These are phyloP conservation scores for Drosophila paramelanica DNA, from an alignment of 2,888 invertebrate species.

Conservation along the genomic window DNA sequence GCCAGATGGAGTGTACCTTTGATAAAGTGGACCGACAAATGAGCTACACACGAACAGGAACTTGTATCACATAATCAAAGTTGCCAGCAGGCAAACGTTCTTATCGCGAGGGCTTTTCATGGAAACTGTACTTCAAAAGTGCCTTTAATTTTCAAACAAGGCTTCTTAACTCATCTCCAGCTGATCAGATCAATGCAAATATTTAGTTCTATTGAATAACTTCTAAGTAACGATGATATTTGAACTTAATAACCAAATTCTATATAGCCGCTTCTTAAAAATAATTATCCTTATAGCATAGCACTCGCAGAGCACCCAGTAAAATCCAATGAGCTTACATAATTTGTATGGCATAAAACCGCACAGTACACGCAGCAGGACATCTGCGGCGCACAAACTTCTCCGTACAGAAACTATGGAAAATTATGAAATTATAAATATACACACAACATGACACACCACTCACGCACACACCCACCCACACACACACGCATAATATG, in stretches of 20 bases:
- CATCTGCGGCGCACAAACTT: constrained; percentile 56
- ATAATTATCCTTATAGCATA: neutral
- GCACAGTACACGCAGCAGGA: constrained; percentile 60
- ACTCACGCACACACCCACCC: constrained; percentile 3
- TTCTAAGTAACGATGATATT: no score
- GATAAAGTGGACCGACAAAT: constrained; percentile 33
- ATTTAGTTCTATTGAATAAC: neutral
- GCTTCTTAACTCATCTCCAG: no score
- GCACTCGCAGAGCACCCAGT: constrained; percentile 21
- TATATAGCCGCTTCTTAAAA: neutral
- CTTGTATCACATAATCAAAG: constrained; percentile 10
- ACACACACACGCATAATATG: constrained; percentile 20
- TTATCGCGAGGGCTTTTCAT: neutral
- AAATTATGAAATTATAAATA: constrained; percentile 79
- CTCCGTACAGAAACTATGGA: constrained; percentile 65
- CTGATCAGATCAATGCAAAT: no score
- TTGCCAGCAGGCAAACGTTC: neutral
- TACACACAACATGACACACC: constrained; percentile 37
- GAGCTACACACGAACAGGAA: constrained; percentile 20
- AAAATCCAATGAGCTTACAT: constrained; percentile 40
- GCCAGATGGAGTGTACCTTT: constrained; percentile 22
- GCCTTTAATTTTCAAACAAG: neutral
- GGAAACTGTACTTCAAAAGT: neutral
- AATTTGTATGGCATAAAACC: constrained; percentile 72
- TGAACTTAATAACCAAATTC: neutral